These are phyloP conservation scores for Pleuronectes platessa DNA, from an alignment of 2,113 vertebrate genomes.

Conservation along the genomic window DNA sequence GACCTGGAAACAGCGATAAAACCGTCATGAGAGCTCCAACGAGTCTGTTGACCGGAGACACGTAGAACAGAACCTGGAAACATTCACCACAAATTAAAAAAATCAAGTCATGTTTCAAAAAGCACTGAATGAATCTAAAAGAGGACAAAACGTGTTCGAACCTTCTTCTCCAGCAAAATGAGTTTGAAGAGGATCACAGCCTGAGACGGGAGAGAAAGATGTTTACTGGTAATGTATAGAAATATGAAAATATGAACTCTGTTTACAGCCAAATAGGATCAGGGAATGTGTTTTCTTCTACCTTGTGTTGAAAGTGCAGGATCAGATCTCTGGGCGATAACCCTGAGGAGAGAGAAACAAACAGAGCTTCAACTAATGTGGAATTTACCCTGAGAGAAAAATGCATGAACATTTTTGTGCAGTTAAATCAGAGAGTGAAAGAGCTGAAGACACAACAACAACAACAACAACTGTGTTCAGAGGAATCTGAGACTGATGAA, in stretches of 20 bases:
- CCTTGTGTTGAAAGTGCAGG: conserved; percentile 97
- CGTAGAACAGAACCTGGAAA: conserved; percentile 92
- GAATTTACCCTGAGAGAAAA: too few relatives aligned
- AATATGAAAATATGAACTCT: background rate
- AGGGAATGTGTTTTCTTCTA: conserved; percentile 53
- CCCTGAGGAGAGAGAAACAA: conserved; percentile 77
- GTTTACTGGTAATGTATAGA: too few relatives aligned
- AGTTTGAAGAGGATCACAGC: conserved; percentile 96
- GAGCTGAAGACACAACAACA: background rate
- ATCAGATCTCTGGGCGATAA: conserved; percentile 96
- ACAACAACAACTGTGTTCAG: background rate
- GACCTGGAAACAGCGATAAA: conserved; percentile 96
- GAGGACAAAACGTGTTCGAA: conserved; percentile 15
- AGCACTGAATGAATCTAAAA: fast-evolving
- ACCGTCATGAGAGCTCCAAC: conserved; percentile 96
- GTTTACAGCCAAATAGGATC: background rate
- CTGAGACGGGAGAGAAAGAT: conserved; percentile 66
- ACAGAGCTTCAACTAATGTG: background rate
- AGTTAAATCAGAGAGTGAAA: too few relatives aligned
- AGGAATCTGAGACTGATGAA: too few relatives aligned
- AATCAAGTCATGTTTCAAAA: background rate
- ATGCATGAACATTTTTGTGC: too few relatives aligned
- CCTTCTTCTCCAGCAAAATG: conserved; percentile 98
- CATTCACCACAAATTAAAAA: too few relatives aligned
- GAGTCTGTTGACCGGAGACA: conserved; percentile 93